Conservation (phyloP, 2,113 vertebrate genomes). For the Trachemys scripta region DNA sequence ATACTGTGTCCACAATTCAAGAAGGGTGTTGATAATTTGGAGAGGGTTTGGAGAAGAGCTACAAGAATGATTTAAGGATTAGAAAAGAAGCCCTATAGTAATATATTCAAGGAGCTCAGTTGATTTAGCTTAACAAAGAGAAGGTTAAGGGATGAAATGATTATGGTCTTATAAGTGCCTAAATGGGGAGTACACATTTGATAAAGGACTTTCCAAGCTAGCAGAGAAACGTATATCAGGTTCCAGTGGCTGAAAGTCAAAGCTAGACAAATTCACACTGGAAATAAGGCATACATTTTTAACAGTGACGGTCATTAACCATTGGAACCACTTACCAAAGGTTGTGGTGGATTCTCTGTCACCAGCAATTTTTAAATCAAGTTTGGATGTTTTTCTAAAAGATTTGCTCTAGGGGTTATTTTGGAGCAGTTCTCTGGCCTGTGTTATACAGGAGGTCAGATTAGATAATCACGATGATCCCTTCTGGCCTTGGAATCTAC, state of each 20-base stretch:
- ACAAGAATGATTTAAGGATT: not conserved
- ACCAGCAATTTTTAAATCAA: too few relatives aligned
- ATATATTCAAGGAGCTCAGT: not conserved
- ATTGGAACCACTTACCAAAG: not conserved
- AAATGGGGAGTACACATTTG: not conserved
- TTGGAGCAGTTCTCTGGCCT: not conserved
- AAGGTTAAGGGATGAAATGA: not conserved
- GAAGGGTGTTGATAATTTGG: not conserved
- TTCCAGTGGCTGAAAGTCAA: not conserved
- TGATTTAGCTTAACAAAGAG: not conserved
- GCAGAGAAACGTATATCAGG: too few relatives aligned
- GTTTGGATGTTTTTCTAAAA: too few relatives aligned
- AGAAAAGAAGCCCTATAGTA: not conserved
- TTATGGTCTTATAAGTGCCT: too few relatives aligned
- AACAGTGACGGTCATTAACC: not conserved
- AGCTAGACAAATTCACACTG: not conserved
- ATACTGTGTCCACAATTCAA: not conserved
- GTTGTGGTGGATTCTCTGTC: not conserved
- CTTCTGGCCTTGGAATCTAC: not conserved
- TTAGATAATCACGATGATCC: not conserved
- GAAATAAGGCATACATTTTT: not conserved
- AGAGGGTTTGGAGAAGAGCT: not conserved
- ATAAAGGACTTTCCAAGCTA: not conserved
- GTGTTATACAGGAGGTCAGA: not conserved
- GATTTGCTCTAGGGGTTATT: not conserved